Evolutionary conservation across 2,888 invertebrate species (phyloP).

Genomic region (Zhuqinia jingwanae): DNA sequence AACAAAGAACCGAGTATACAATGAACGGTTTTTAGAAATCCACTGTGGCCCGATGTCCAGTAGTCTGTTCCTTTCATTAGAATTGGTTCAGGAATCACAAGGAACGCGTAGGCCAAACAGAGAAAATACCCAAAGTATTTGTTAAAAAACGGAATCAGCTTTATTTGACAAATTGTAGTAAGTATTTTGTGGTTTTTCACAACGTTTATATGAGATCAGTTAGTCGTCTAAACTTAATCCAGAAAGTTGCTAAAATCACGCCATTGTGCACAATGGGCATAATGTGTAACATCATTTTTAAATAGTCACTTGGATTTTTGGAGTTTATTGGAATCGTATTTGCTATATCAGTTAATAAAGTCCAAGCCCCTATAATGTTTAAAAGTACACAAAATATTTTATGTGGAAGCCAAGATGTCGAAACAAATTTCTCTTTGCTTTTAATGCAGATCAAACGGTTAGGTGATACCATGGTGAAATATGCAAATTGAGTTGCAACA

Average conservation of each 20-base stretch:
- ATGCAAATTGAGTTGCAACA: neutral
- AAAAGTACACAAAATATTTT: neutral
- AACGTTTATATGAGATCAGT: neutral
- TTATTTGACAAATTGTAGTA: neutral
- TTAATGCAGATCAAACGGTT: neutral
- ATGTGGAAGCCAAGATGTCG: neutral
- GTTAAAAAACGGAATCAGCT: neutral
- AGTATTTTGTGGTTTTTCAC: neutral
- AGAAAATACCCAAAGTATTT: neutral
- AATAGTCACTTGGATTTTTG: conserved; percentile 1
- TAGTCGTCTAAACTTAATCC: neutral
- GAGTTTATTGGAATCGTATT: neutral
- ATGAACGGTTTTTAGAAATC: neutral
- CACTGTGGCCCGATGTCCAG: neutral
- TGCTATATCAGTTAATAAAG: neutral
- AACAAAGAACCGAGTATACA: neutral
- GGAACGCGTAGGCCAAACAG: neutral
- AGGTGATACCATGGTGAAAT: neutral
- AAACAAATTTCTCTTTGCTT: neutral
- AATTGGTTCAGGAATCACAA: neutral
- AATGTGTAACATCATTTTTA: neutral
- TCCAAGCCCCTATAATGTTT: neutral
- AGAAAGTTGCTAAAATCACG: neutral
- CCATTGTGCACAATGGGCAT: neutral
- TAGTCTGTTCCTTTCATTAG: neutral